Conservation (phyloP, 2,888 invertebrate genomes). For the Nasonovia ribisnigri region DNA sequence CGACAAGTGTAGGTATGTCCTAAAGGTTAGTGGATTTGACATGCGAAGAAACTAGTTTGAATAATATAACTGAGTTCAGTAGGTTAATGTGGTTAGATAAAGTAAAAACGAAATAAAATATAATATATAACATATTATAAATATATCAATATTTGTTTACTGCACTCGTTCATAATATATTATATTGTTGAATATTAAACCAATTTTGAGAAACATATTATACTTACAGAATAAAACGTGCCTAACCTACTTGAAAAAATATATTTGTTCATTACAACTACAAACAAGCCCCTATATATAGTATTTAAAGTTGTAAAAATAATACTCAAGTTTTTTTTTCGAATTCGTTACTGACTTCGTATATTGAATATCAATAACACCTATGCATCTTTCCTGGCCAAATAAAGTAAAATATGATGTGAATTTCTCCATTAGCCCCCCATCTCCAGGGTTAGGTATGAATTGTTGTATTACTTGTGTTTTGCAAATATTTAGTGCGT, state of each 20-base stretch:
- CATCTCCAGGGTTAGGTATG: no score
- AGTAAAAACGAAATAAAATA: neutral
- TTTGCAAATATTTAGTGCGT: no score
- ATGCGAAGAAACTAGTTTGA: neutral
- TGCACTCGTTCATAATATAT: neutral
- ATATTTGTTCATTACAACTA: neutral
- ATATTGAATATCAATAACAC: neutral
- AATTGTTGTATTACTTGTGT: no score
- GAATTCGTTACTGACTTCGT: neutral
- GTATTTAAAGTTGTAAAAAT: neutral
- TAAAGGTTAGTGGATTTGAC: neutral
- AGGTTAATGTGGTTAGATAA: neutral
- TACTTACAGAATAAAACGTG: neutral
- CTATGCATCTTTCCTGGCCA: neutral
- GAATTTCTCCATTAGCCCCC: neutral
- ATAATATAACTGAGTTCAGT: conserved; percentile 12
- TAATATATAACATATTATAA: neutral
- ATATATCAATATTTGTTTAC: neutral
- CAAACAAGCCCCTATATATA: neutral
- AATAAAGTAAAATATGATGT: neutral
- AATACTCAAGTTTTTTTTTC: neutral
- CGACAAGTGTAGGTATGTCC: neutral
- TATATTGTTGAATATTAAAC: neutral
- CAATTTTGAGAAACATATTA: neutral
- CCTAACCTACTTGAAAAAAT: neutral